Base-by-base conservation (phyloP, 2,888 invertebrate genomes). In the Lamproptera curius region DNA sequence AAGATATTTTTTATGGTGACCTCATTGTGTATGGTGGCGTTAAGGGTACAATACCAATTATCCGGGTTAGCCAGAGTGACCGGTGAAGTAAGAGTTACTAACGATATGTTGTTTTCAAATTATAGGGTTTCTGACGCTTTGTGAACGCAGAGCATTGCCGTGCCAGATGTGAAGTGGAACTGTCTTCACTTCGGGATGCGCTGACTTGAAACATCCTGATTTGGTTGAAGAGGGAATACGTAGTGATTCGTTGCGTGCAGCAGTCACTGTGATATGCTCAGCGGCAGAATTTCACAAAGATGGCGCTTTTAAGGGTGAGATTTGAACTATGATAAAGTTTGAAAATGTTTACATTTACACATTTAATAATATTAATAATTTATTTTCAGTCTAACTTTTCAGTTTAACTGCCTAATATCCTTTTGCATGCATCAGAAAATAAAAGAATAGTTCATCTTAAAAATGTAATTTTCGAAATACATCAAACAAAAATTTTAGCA, bases 61-160 rank as follows among this genome's bases (percentile, higher is more conserved):
- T 51, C 58, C 42, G 42, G 76, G 71, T 73, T 65, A 77, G 70
- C 75, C 71, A 71, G 56, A 60, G n/a, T n/a, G n/a, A n/a, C n/a
- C n/a, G 56, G 72, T 74, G 67, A 65, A 73, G 72, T 65, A 69
- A 66, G 61, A 62, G 65, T 65, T 73, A 5, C 71, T 77, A 80
- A 80, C 65, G 57, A 65, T 61, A 67, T 69, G 69, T 76, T 74
- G 75, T 62, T 76, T 81, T 52, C 70, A 48, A 83, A 85, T 87
- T 87, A 74, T 82, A 87, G 87, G 83, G 61, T 79, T 82, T 81
- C 79, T 69, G 74, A 65, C 60, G 71, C 70, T 69, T 63, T 75
- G 72, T 70, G 70, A 72, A 73, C 68, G 57, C 70, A 72, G 73
- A 61, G 62, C 60, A 63, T 55, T 55, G 65, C 63, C 66, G 67